These are phyloP conservation scores for Blastobasis lacticolella DNA, from an alignment of 2,888 invertebrate genomes.

Conservation along the genomic window DNA sequence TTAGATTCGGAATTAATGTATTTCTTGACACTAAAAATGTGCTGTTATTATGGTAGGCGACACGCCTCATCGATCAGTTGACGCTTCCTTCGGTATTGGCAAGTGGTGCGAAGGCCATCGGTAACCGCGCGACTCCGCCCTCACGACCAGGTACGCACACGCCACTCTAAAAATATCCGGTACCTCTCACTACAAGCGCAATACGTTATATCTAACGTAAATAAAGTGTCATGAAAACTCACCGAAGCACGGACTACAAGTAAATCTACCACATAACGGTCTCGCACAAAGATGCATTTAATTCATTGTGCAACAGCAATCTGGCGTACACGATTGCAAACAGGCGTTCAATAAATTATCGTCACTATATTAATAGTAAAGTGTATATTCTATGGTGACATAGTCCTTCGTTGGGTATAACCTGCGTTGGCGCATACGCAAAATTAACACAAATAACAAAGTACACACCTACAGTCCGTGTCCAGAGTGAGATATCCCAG, in stretches of 20 bases:
- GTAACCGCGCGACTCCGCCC: slow-evolving; percentile 25
- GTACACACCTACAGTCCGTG: neutral
- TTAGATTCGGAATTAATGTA: too few relatives aligned
- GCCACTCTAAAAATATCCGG: slow-evolving; percentile 29
- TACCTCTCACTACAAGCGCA: slow-evolving; percentile 4
- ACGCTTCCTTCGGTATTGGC: slow-evolving; percentile 47
- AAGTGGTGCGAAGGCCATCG: slow-evolving; percentile 36
- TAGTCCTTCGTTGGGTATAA: too few relatives aligned
- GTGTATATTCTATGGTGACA: too few relatives aligned
- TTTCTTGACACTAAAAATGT: too few relatives aligned
- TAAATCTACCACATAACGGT: too few relatives aligned
- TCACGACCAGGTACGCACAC: slow-evolving; percentile 36
- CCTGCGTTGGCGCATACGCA: too few relatives aligned
- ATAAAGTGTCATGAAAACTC: slow-evolving; percentile 18
- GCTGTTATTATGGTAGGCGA: neutral
- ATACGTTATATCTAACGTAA: slow-evolving; percentile 26
- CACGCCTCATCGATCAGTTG: slow-evolving; percentile 50
- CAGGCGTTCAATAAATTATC: too few relatives aligned
- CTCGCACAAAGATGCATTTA: too few relatives aligned
- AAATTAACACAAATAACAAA: too few relatives aligned
- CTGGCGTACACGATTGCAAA: too few relatives aligned
- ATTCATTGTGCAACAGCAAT: too few relatives aligned
- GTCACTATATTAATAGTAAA: too few relatives aligned
- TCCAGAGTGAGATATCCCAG: neutral
- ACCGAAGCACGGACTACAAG: neutral